Evolutionary conservation across 2,797 vertebrate genomes (phyloP), one percentile per base, ranked within the genome.

Genomic region (Picus viridis): DNA sequence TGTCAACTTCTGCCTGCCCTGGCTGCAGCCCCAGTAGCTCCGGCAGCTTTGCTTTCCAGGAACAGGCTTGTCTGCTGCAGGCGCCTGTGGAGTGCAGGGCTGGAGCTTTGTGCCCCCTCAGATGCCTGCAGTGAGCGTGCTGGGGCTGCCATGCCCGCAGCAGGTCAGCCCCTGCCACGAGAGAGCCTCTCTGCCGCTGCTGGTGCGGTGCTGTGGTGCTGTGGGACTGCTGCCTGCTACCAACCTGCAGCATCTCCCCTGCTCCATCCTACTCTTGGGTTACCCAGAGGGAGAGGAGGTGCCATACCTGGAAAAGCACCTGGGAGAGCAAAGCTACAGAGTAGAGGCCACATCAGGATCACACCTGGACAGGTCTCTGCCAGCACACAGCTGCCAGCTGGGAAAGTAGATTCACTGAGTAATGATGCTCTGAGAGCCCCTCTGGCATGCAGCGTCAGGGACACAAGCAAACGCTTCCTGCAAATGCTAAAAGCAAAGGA

Each of bases 41-140:
- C 39, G 49, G 77, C 0, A 2, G 62, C 77, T 93, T 81, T 81
- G 90, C 90, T 93, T 91, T 96, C 86, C 86, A 96, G 86, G 92
- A 93, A 93, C 3, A 30, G 70, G n/a, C 67, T 93, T 0, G 1
- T 30, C 67, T 78, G 86, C 86, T 32, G 7, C 2, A 9, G 27
- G 32, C 62, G 77, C 59, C 86, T 15, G 22, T 0, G 2, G 92
- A 2, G 3, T 0, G 0, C 3, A 6, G 86, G 76, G 57, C 61
- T 59, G 88, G 61, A 87, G 69, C 19, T 0, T 1, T 5, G 0
- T 0, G 24, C 57, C 73, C 51, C 53, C 7, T 34, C 34, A 1
- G 47, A 27, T 0, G 0, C 22, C 3, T 34, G 72, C 73, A 12
- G 0, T 3, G 34, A 65, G 56, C 0, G 4, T n/a, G 32, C 49